A percentile compares a stretch with the other conserved stretches of the same genome.
Conservation (phyloP, 2,888 invertebrate species). For the Merodon equestris region DNA sequence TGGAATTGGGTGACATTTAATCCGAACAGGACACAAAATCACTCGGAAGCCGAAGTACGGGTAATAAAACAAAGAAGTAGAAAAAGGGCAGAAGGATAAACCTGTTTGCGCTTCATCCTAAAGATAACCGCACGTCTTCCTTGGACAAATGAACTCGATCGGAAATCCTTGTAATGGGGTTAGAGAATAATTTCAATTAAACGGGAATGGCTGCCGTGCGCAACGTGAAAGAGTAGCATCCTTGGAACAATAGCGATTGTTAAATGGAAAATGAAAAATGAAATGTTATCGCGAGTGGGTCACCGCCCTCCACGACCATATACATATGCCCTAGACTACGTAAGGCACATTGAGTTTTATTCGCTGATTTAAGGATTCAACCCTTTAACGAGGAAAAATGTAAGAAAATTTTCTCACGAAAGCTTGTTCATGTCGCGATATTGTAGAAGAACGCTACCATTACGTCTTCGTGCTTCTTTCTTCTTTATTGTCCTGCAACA, state of each 20-base stretch:
- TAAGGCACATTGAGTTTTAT: conserved; percentile 43
- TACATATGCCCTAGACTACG: too few relatives aligned
- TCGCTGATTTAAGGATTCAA: too few relatives aligned
- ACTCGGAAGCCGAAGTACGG: background rate
- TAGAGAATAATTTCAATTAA: conserved; percentile 6
- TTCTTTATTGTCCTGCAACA: conserved; percentile 22
- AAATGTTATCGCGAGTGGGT: conserved; percentile 52
- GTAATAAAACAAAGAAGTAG: too few relatives aligned
- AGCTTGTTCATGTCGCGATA: conserved; percentile 10
- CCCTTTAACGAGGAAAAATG: conserved; percentile 40
- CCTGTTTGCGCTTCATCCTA: conserved; percentile 25
- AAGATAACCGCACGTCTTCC: conserved; percentile 28
- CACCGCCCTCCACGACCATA: conserved; percentile 52
- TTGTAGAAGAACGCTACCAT: too few relatives aligned
- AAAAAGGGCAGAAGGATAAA: conserved; percentile 21
- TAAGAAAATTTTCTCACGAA: conserved; percentile 60
- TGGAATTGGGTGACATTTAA: conserved; percentile 53
- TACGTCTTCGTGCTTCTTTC: conserved; percentile 8
- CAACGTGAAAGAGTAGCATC: too few relatives aligned
- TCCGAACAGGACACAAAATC: conserved; percentile 23
- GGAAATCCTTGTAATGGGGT: conserved; percentile 5
- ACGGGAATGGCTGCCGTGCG: conserved; percentile 24
- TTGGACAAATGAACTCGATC: conserved; percentile 17
- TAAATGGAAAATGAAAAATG: conserved; percentile 17
- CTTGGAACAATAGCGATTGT: conserved; percentile 37